These are phyloP conservation scores for Heliconius melpomene DNA, from an alignment of 1,140 invertebrate species.

Conservation along the genomic window DNA sequence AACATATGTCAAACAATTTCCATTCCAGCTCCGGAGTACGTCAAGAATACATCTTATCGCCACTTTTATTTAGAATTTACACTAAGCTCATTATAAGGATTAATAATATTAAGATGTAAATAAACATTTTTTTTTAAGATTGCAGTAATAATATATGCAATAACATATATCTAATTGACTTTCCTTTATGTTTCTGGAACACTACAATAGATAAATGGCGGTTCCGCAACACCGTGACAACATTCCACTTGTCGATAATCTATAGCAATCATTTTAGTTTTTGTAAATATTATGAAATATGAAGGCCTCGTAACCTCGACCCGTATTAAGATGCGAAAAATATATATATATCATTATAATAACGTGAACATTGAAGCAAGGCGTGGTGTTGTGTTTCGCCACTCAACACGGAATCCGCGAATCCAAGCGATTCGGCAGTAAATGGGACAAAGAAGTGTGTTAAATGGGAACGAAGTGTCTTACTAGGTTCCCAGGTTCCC, in stretches of 20 bases:
- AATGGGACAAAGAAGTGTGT: no score
- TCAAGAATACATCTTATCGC: no score
- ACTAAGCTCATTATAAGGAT: no score
- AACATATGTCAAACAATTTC: no score
- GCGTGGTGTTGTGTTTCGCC: no score
- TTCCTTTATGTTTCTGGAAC: constrained; percentile 12
- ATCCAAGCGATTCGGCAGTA: no score
- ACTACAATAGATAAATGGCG: constrained; percentile 23
- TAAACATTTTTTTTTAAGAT: neutral
- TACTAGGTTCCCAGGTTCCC: no score
- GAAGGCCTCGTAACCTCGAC: neutral
- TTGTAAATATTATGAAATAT: constrained; percentile 27
- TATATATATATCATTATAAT: constrained; percentile 12
- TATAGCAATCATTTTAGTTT: constrained; percentile 21
- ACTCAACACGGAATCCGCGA: no score
- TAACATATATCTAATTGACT: neutral
- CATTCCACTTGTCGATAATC: constrained; percentile 22
- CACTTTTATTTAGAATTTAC: no score
- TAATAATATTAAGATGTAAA: no score
- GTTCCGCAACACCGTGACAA: constrained; percentile 31
- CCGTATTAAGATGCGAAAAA: neutral
- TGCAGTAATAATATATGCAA: neutral
- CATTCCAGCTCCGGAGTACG: no score
- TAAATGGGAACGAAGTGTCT: no score
- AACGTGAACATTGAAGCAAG: neutral